Evolutionary conservation across 2,113 vertebrate genomes (phyloP).

Genomic region (Oncorhynchus mykiss): DNA sequence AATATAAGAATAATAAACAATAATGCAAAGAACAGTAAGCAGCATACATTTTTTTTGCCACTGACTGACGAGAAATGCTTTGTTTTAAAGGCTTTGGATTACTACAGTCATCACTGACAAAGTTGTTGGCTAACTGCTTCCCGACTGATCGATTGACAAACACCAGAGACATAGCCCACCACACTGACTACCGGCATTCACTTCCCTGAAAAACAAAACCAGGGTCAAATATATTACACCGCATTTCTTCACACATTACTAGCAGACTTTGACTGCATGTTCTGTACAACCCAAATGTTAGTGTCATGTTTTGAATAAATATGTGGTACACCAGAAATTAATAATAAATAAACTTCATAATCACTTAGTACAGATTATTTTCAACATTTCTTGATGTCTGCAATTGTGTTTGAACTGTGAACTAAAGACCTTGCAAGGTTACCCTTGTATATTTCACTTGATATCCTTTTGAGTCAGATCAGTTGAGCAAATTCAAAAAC

Average conservation of each 20-base stretch:
- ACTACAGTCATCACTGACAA: not conserved
- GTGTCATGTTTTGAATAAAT: conserved; percentile 87
- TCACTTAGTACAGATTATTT: conserved; percentile 13
- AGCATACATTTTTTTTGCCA: not conserved
- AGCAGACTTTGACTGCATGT: conserved; percentile 77
- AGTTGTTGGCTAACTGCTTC: not conserved
- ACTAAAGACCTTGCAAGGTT: not conserved
- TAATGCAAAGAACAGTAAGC: not conserved
- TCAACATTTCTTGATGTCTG: not conserved
- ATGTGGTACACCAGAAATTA: conserved; percentile 83
- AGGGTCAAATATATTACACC: conserved; percentile 22
- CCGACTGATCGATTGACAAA: not conserved
- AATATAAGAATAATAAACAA: not conserved
- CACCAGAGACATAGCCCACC: not conserved
- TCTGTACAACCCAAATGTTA: conserved; percentile 86
- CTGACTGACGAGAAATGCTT: not conserved
- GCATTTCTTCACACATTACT: conserved; percentile 3
- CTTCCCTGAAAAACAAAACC: conserved; percentile 6
- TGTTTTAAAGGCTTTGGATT: not conserved
- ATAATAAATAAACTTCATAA: conserved; percentile 86
- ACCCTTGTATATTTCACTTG: not conserved
- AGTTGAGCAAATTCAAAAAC: not conserved
- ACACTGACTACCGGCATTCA: conserved; percentile 1
- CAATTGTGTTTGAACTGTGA: conserved; percentile 3
- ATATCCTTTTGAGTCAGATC: not conserved